Conservation (phyloP, 2,797 vertebrate species). For the Poeciliopsis infans region DNA sequence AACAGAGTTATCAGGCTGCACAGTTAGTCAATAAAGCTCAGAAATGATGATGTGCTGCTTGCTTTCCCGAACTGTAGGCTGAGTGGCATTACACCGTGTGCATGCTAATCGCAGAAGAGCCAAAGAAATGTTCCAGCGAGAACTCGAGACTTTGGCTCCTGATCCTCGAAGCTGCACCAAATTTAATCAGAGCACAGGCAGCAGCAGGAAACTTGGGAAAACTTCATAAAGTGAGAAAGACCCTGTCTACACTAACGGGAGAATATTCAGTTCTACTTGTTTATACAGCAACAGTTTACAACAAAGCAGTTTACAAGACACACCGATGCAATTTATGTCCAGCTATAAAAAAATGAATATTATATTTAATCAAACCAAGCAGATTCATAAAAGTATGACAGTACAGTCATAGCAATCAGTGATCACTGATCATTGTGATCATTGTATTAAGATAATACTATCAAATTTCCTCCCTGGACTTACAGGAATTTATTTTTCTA, state of each 20-base stretch:
- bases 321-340: not conserved
- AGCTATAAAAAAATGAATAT: not conserved
- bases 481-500: not conserved
- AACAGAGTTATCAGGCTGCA: conserved; percentile 46
- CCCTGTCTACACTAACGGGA: not conserved
- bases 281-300: not conserved
- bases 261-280: not conserved
- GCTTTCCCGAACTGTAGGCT: conserved; percentile 33
- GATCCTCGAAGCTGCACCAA: conserved; percentile 12
- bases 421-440: not conserved
- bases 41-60: conserved; percentile 58
- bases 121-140: conserved; percentile 20
- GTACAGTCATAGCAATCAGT: not conserved
- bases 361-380: not conserved
- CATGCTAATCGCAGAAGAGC: conserved; percentile 34
- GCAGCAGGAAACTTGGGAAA: not conserved
- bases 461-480: not conserved
- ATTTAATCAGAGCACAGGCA: not conserved
- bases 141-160: conserved; percentile 33
- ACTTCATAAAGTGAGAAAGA: not conserved
- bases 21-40: conserved; percentile 63
- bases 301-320: not conserved
- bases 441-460: not conserved
- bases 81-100: conserved; percentile 30
- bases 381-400: too few species aligned